These are phyloP conservation scores for Xestia c-nigrum DNA, from an alignment of 2,888 invertebrate species.

Conservation along the genomic window DNA sequence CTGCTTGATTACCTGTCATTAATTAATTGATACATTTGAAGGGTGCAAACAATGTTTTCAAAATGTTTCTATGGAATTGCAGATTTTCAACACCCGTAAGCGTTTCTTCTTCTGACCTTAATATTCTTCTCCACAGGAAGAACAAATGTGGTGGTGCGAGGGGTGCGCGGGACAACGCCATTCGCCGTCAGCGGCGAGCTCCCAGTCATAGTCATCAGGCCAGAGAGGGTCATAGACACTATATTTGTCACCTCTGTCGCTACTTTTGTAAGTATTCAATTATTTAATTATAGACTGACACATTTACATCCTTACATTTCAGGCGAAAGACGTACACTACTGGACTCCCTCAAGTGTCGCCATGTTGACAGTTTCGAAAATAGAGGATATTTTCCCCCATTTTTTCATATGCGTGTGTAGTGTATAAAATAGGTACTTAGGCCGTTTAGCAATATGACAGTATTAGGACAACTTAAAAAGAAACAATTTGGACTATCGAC, in stretches of 20 bases:
- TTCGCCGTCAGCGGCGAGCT: slow-evolving; percentile 74
- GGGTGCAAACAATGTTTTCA: neutral
- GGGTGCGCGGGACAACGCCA: slow-evolving; percentile 56
- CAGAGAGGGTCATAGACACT: slow-evolving; percentile 92
- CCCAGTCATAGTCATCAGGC: slow-evolving; percentile 91
- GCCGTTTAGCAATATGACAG: neutral
- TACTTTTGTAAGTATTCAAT: slow-evolving; percentile 89
- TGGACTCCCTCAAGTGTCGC: no score
- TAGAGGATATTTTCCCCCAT: no score
- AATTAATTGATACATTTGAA: neutral
- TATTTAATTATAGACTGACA: neutral
- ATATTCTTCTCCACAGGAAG: slow-evolving; percentile 73
- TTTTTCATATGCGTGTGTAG: neutral
- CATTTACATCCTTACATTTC: no score
- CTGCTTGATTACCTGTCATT: neutral
- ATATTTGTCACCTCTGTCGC: slow-evolving; percentile 94
- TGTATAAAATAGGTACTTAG: neutral
- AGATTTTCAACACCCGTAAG: neutral
- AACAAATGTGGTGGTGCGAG: slow-evolving; percentile 73
- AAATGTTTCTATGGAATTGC: neutral
- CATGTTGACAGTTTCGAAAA: no score
- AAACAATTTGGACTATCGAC: neutral
- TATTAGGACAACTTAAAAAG: neutral
- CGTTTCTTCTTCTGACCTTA: neutral
- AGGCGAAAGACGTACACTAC: no score